phyloP scores from a whole-genome alignment of 2,888 invertebrate species.

The Eupithecia subfuscata region DNA sequence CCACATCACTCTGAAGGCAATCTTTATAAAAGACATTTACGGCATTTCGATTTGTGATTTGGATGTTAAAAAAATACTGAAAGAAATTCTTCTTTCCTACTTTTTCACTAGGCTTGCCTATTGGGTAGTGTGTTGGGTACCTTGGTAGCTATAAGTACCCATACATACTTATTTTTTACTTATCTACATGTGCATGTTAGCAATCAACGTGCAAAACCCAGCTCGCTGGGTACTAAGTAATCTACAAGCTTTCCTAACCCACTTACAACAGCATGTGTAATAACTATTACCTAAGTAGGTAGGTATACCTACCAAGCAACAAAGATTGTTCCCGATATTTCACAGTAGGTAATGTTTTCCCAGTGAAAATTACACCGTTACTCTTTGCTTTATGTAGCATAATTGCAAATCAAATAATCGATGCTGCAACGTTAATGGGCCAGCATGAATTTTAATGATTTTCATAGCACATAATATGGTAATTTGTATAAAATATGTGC shows the following conservation, averaged over 20 bases:
- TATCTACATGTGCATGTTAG: neutral
- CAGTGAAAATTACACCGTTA: constrained; percentile 38
- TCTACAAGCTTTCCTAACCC: constrained; percentile 38
- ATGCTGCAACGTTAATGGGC: constrained; percentile 29
- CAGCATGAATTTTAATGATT: constrained; percentile 37
- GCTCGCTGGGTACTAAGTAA: neutral
- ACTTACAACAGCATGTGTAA: constrained; percentile 39
- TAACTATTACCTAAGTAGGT: constrained; percentile 19
- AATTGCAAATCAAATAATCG: constrained; percentile 38
- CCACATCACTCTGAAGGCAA: too few species aligned
- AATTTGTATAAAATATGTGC: constrained; percentile 42
- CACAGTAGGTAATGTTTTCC: constrained; percentile 34
- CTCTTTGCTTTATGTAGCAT: constrained; percentile 34
- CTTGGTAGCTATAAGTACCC: too few species aligned
- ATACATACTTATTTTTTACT: too few species aligned
- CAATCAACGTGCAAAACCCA: neutral
- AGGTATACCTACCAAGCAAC: neutral
- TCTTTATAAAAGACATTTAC: too few species aligned
- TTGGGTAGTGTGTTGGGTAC: too few species aligned
- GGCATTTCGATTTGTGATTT: too few species aligned
- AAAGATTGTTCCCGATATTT: constrained; percentile 36
- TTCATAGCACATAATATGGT: constrained; percentile 35
- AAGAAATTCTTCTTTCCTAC: too few species aligned
- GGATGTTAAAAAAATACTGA: too few species aligned
- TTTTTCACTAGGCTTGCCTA: too few species aligned